Conservation (phyloP, 2,797 vertebrate species). For the Acanthis flammea region DNA sequence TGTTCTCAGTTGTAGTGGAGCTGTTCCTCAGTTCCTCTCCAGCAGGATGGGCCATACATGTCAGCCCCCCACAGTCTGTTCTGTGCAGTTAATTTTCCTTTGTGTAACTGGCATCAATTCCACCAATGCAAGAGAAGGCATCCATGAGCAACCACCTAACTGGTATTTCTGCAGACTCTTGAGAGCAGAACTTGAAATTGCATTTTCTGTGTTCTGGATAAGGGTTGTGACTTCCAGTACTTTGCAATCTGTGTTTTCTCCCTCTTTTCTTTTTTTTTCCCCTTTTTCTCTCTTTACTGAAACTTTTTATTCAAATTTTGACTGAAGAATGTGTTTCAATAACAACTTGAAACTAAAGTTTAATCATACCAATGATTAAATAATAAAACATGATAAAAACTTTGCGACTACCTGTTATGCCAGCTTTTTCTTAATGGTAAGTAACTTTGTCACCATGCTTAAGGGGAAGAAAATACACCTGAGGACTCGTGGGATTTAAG, state of each 20-base stretch:
- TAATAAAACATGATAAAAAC: not conserved
- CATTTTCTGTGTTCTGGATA: not conserved
- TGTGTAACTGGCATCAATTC: not conserved
- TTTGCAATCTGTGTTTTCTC: not conserved
- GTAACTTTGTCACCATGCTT: not conserved
- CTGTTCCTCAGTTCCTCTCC: not conserved
- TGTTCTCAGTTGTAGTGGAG: not conserved
- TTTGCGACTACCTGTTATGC: not conserved
- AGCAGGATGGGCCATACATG: not conserved
- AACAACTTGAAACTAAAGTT: not conserved
- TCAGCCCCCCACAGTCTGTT: not conserved
- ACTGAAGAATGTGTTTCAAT: not conserved
- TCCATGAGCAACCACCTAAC: not conserved
- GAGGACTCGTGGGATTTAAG: not conserved
- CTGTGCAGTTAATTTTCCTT: not conserved
- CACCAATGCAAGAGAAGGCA: not conserved
- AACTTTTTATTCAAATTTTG: not conserved
- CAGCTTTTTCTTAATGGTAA: not conserved
- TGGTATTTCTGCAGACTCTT: not conserved
- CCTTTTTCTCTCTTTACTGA: not conserved
- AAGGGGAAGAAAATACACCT: not conserved
- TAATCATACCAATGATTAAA: not conserved
- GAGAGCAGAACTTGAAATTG: not conserved
- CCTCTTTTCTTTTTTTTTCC: fast-evolving
- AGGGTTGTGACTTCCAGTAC: not conserved